Evolutionary conservation across 2,113 vertebrate genomes (phyloP).

Genomic region (Tympanuchus pallidicinctus): DNA sequence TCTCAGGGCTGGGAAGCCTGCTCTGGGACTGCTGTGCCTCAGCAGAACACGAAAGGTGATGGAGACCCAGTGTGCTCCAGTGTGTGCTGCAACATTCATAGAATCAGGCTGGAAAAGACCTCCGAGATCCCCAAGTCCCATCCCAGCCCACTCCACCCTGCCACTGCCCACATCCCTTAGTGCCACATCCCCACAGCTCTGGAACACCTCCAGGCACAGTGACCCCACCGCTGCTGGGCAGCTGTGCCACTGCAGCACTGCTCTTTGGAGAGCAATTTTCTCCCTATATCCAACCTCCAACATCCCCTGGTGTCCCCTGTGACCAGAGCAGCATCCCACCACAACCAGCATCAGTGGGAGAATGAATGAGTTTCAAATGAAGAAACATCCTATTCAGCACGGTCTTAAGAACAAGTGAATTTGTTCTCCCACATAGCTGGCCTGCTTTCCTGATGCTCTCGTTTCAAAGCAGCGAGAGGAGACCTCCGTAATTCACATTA

Average conservation of each 20-base stretch:
- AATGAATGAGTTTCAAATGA: conserved; percentile 35
- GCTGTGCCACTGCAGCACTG: too few species aligned
- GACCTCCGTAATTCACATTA: conserved; percentile 3
- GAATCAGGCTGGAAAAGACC: too few species aligned
- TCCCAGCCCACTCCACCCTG: too few species aligned
- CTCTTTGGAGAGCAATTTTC: too few species aligned
- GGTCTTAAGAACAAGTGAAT: not conserved
- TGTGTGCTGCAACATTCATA: not conserved
- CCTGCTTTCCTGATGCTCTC: not conserved
- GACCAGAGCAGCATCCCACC: not conserved
- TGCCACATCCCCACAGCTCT: too few species aligned
- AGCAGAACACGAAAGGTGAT: rapidly evolving
- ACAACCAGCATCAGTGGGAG: not conserved
- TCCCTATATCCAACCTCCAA: too few species aligned
- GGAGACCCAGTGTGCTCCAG: not conserved
- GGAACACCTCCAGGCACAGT: too few species aligned
- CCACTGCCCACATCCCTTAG: too few species aligned
- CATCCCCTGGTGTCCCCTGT: too few species aligned
- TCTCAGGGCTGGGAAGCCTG: rapidly evolving
- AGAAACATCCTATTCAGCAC: not conserved
- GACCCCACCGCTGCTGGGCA: too few species aligned
- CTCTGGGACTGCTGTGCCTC: not conserved
- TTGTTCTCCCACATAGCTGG: not conserved
- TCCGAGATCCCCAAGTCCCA: too few species aligned
- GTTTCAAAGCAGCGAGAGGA: conserved; percentile 27